Evolutionary conservation across 2,113 vertebrate species (phyloP).

Genomic region (Myotis yumanensis): DNA sequence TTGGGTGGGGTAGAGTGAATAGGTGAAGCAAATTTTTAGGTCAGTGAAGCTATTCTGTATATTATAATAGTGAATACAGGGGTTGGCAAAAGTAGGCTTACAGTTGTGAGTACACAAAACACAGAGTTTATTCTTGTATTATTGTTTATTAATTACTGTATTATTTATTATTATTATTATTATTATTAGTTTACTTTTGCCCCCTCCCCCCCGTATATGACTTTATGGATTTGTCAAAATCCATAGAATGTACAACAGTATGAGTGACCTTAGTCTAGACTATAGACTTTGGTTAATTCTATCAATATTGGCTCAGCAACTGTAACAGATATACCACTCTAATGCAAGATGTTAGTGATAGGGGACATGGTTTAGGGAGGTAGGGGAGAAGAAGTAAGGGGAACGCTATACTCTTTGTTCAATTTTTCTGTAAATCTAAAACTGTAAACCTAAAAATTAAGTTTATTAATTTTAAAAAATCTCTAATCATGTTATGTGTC

Average conservation of each 20-base stretch:
- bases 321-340: background rate
- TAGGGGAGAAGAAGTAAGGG: background rate
- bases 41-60: background rate
- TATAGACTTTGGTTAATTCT: background rate
- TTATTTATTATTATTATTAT: background rate
- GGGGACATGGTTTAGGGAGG: background rate
- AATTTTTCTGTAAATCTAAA: constrained; percentile 14
- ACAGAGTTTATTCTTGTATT: background rate
- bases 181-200: background rate
- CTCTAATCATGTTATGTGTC: background rate
- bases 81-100: background rate
- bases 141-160: background rate
- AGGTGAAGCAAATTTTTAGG: background rate
- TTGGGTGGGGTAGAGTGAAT: background rate
- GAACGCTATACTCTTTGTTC: background rate
- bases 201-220: background rate
- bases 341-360: background rate
- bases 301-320: background rate
- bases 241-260: background rate
- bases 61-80: background rate
- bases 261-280: background rate
- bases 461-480: background rate
- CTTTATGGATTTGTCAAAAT: background rate
- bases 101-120: background rate
- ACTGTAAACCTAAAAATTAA: background rate